These are phyloP conservation scores for Ophion ellenae DNA, from an alignment of 2,888 invertebrate species.

Conservation along the genomic window DNA sequence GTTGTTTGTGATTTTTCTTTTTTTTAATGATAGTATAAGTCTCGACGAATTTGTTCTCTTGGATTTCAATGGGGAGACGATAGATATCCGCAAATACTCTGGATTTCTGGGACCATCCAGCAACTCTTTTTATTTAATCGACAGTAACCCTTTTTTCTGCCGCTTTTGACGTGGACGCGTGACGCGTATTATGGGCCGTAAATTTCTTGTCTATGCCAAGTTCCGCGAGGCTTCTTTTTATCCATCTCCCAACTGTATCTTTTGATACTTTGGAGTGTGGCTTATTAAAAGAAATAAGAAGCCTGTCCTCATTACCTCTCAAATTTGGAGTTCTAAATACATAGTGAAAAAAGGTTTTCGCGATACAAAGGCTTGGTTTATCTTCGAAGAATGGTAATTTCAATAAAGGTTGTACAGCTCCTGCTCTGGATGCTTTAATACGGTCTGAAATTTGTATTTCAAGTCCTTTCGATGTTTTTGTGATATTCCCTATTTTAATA, in stretches of 20 bases:
- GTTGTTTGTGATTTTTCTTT: not conserved
- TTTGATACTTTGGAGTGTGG: slow-evolving; percentile 33
- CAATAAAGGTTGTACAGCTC: slow-evolving; percentile 34
- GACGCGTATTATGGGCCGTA: slow-evolving; percentile 56
- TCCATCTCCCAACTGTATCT: slow-evolving; percentile 58
- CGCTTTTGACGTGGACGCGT: slow-evolving; percentile 13
- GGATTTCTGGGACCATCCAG: slow-evolving; percentile 18
- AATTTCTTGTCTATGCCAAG: slow-evolving; percentile 44
- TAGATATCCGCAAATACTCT: slow-evolving; percentile 25
- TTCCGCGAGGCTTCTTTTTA: slow-evolving; percentile 33
- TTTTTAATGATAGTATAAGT: slow-evolving; percentile 10
- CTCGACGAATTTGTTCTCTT: slow-evolving; percentile 1
- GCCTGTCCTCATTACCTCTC: slow-evolving; percentile 21
- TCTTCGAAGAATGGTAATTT: slow-evolving; percentile 43
- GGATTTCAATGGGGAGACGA: slow-evolving; percentile 14
- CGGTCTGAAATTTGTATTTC: slow-evolving; percentile 17
- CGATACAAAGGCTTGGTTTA: slow-evolving; percentile 20
- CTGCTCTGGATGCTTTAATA: slow-evolving; percentile 38
- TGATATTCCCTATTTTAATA: slow-evolving; percentile 19
- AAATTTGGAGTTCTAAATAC: slow-evolving; percentile 9
- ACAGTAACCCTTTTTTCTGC: slow-evolving; percentile 8
- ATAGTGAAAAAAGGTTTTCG: slow-evolving; percentile 30
- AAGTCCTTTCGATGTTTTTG: not conserved
- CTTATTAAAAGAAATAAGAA: slow-evolving; percentile 56
- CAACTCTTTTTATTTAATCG: slow-evolving; percentile 23